Evolutionary conservation across 2,888 invertebrate species (phyloP).

Genomic region (Scrobipalpa atriplicella): DNA sequence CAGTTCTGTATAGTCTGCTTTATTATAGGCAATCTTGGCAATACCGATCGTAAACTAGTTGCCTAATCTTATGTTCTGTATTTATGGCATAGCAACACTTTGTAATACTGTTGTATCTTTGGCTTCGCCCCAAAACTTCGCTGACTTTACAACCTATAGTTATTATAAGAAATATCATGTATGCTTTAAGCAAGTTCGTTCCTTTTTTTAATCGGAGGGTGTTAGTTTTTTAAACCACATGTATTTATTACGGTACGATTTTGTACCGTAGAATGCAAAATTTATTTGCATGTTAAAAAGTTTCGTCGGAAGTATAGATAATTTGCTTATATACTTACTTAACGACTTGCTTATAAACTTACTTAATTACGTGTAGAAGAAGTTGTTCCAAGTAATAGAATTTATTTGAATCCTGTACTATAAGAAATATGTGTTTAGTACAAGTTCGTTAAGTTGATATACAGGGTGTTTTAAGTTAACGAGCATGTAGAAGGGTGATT

Average conservation of each 20-base stretch:
- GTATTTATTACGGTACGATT: too few species aligned
- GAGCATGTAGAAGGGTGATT: constrained; percentile 46
- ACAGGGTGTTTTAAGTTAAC: constrained; percentile 34
- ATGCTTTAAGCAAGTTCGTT: constrained; percentile 32
- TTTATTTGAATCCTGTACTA: too few species aligned
- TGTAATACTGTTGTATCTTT: constrained; percentile 10
- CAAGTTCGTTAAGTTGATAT: constrained; percentile 25
- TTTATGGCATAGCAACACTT: constrained; percentile 2
- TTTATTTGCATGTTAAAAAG: too few species aligned
- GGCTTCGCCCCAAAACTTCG: constrained; percentile 1
- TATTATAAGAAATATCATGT: constrained; percentile 3
- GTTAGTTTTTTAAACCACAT: too few species aligned
- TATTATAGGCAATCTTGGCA: background rate
- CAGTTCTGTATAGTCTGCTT: background rate
- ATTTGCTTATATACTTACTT: too few species aligned
- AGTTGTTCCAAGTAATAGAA: too few species aligned
- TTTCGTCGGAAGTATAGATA: too few species aligned
- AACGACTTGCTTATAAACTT: too few species aligned
- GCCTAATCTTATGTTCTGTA: background rate
- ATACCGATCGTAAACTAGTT: constrained; percentile 8
- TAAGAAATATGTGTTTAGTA: background rate
- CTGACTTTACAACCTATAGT: background rate
- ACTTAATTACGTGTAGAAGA: too few species aligned
- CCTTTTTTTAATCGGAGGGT: too few species aligned
- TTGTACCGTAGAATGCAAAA: too few species aligned